Evolutionary conservation across 1,140 invertebrate genomes (phyloP), one percentile per base, ranked within the genome.

Genomic region (Pseudomyrmex pallidus): DNA sequence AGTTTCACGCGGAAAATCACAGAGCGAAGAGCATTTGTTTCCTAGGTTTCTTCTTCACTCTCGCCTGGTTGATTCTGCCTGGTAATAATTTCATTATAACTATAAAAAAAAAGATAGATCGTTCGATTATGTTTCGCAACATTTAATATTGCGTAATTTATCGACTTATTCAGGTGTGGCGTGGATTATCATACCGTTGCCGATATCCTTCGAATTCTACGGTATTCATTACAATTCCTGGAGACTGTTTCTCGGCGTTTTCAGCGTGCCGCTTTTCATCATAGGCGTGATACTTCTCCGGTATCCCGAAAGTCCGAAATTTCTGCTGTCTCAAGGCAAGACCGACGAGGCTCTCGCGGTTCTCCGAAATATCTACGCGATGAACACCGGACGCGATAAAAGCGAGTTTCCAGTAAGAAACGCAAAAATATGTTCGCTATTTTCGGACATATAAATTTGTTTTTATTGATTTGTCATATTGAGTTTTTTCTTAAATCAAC

Each of bases 271-370:
- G 0, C 95, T 95, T 46, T 84, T 96, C 22, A 66, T 95, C 2
- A 94, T 95, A 0, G 88, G 95, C 0, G 17, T 95, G 0, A 93
- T 96, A 67, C 88, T 95, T 0, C 12, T 95, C 7, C 92, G 94
- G 9, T 94, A 96, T 7, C 96, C 96, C 0, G 97, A 98, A 91
- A 98, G 96, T 83, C 97, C 97, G 0, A 97, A 97, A 89, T 98
- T 96, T 91, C 93, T 97, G 12, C 91, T 97, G 5, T 95, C 96
- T 0, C 95, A 96, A 91, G 96, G 96, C 74, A 94, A 94, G 83
- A 90, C 94, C 10, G 93, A 96, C 0, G 95, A 96, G 85, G 95
- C 97, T 0, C 86, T 97, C 1, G 85, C 94, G 22, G 93, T 96
- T 13, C 90, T 97, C 4, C 92, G 92, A 63, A 92, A 89, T 1